Evolutionary conservation across 1,140 invertebrate genomes (phyloP).

Genomic region (Drosophila quadrilineata): DNA sequence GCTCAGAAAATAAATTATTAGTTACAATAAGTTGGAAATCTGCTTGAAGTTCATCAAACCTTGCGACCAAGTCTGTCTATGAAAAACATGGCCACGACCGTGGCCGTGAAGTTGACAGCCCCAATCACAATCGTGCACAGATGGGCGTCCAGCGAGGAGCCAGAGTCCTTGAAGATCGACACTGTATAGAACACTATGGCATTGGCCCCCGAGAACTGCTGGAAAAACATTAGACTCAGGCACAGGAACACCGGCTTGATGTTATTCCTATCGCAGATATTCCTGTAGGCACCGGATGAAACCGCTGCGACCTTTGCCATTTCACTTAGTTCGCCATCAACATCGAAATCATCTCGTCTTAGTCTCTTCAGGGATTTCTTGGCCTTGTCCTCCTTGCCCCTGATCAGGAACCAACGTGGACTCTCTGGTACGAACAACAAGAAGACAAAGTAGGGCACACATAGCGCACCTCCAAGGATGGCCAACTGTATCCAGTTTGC

Average conservation of each 20-base stretch:
- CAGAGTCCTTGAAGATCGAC: conserved; percentile 89
- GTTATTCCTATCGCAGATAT: not conserved
- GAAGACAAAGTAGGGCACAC: not conserved
- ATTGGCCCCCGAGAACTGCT: conserved; percentile 90
- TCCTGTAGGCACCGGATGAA: not conserved
- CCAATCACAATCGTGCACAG: conserved; percentile 81
- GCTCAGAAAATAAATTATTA: not conserved
- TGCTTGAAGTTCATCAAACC: not conserved
- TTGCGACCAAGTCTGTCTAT: conserved; percentile 5
- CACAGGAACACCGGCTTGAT: not conserved
- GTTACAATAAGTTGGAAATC: not conserved
- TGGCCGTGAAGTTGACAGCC: not conserved
- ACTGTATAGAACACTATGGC: conserved; percentile 95
- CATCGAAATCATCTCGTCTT: not conserved
- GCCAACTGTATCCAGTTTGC: conserved; percentile 1
- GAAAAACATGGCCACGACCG: not conserved
- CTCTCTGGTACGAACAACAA: not conserved
- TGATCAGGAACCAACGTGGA: not conserved
- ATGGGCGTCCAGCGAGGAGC: conserved; percentile 87
- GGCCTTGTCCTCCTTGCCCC: not conserved
- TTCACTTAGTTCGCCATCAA: not conserved
- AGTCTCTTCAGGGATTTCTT: not conserved
- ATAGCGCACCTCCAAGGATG: not conserved
- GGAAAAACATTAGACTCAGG: not conserved
- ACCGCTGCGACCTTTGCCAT: not conserved